Percentiles rank a stretch among this genome's conserved stretches.
Evolutionary conservation across 2,888 invertebrate genomes (phyloP).

Genomic region (Brenthis ino): DNA sequence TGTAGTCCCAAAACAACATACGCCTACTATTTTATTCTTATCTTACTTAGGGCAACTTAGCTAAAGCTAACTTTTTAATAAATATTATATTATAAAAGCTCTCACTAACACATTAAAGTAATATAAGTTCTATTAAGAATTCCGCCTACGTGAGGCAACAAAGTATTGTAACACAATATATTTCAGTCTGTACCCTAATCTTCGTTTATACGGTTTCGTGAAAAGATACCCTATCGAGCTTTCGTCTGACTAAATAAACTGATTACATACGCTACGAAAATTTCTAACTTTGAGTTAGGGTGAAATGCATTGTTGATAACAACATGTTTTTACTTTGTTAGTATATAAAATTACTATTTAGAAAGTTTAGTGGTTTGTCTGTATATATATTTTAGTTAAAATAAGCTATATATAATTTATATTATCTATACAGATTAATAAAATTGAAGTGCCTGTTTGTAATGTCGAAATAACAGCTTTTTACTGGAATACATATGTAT

Average conservation of each 20-base stretch:
- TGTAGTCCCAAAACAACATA: too few relatives aligned
- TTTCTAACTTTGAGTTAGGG: constrained; percentile 3
- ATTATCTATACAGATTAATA: too few relatives aligned
- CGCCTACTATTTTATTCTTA: too few relatives aligned
- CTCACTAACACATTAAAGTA: not conserved
- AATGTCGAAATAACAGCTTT: too few relatives aligned
- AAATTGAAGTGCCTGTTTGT: too few relatives aligned
- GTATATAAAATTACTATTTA: too few relatives aligned
- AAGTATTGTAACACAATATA: constrained; percentile 31
- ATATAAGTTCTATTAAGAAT: constrained; percentile 5
- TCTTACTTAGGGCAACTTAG: too few relatives aligned
- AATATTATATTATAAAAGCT: not conserved
- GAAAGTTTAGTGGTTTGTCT: too few relatives aligned
- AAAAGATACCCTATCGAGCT: constrained; percentile 38
- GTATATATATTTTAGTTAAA: too few relatives aligned
- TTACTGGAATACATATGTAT: too few relatives aligned
- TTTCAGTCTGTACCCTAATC: constrained; percentile 37
- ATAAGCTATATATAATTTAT: too few relatives aligned
- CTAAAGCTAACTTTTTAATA: too few relatives aligned
- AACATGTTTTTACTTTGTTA: not conserved
- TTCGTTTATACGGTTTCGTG: constrained; percentile 34
- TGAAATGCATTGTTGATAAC: not conserved
- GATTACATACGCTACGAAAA: constrained; percentile 25
- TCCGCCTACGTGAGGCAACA: constrained; percentile 4
- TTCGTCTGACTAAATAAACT: constrained; percentile 34